Base-by-base conservation (phyloP, 2,888 invertebrate genomes). In the Trissolcus brochymenae region DNA sequence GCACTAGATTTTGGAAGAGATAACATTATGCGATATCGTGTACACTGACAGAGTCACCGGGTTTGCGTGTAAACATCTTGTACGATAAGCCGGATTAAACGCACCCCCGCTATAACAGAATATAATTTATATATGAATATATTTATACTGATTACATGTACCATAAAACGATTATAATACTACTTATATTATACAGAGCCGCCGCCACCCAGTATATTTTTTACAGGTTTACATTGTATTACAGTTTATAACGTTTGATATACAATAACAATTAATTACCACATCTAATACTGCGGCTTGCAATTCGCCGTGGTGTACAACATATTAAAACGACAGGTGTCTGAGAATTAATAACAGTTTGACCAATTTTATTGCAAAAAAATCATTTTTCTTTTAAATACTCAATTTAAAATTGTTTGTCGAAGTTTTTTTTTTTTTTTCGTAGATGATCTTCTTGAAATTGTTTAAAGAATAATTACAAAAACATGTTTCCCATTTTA, bases 181-280 rank as follows among this genome's bases (percentile, higher is more conserved):
- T 87, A 88, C 85, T 87, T 87, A 88, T 88, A 88, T 87, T 86
- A 87, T 87, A 88, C 87, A 89, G 88, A 89, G 88, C 88, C 87
- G 85, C 86, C 87, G 87, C 86, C 89, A 89, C 87, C 87, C 88
- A 89, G 87, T 89, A 89, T 89, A 89, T 89, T 89, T 89, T 89
- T 89, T 89, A 89, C 89, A 89, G 89, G 88, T 89, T 89, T 89
- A 88, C 88, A 88, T 88, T 89, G 87, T 89, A 89, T 89, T 88
- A 89, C 89, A 88, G 87, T 89, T 89, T 89, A 88, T 88, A 89
- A 89, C 87, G 87, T 89, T 89, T 89, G 87, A 89, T 89, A 89
- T 88, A 88, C 88, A 87, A 86, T 85, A 86, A 86, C 85, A 84
- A 87, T 85, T 86, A 87, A 82, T 83, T 87, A 87, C 82, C 80